Percentiles rank a stretch among this genome's conserved stretches.
These are phyloP conservation scores for Zoroaster sp. DNA, from an alignment of 53 echinoderm and acorn worm genomes.

Conservation along the genomic window DNA sequence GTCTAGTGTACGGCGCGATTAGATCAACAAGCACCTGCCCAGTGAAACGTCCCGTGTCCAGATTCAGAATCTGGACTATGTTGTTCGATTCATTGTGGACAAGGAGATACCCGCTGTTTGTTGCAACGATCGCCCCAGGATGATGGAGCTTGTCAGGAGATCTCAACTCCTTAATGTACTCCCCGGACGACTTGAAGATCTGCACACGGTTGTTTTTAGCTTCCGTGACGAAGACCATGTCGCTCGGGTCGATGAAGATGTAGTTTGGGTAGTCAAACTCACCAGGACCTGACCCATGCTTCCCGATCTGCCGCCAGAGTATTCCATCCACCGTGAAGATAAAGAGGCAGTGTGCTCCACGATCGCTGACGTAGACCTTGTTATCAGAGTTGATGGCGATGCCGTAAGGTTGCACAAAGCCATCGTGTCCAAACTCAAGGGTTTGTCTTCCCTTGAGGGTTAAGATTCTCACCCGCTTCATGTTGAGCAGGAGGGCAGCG, in stretches of 20 bases:
- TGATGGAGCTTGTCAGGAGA: conserved; percentile 75
- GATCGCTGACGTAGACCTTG: conserved; percentile 79
- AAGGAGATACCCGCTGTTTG: conserved; percentile 80
- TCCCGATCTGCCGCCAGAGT: conserved; percentile 65
- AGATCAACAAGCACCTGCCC: conserved; percentile 70
- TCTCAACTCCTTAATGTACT: conserved; percentile 73
- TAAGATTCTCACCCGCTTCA: conserved; percentile 65
- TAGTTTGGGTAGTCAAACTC: conserved; percentile 90
- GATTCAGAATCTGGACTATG: conserved; percentile 78
- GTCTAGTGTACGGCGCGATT: conserved; percentile 75
- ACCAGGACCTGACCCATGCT: conserved; percentile 75
- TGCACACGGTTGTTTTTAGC: conserved; percentile 82
- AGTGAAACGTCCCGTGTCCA: conserved; percentile 76
- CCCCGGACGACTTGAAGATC: conserved; percentile 67
- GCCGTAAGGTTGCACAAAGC: conserved; percentile 77
- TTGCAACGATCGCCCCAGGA: conserved; percentile 81
- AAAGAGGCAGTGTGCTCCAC: conserved; percentile 66
- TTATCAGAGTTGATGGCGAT: conserved; percentile 79
- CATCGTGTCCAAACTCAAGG: conserved; percentile 63
- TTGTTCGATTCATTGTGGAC: conserved; percentile 80
- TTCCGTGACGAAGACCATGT: conserved; percentile 83
- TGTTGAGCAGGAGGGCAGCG: conserved; percentile 71
- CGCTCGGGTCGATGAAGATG: conserved; percentile 72
- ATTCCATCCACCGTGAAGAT: conserved; percentile 69
- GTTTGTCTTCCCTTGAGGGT: conserved; percentile 65